Conservation (phyloP, 2,888 invertebrate species). For the Chesias legatella region DNA sequence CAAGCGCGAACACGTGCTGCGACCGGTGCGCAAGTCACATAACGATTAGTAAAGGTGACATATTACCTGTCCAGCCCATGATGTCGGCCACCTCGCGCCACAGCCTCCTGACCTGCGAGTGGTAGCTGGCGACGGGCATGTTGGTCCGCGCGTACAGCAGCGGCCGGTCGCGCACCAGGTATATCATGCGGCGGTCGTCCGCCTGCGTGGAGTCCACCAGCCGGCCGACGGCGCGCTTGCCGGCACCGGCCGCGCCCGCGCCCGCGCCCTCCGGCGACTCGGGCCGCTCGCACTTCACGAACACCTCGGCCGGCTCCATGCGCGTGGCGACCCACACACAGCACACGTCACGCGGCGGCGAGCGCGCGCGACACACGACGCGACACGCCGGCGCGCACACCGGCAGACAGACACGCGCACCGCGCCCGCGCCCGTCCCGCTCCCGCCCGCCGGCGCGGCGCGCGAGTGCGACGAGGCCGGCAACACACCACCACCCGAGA, state of each 20-base stretch:
- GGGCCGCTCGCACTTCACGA: slow-evolving; percentile 12
- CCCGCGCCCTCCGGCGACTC: slow-evolving; percentile 4
- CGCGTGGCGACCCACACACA: slow-evolving; percentile 1
- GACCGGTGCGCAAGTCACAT: no score
- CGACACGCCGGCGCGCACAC: slow-evolving; percentile 59
- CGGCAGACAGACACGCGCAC: slow-evolving; percentile 72
- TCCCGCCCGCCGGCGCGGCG: slow-evolving; percentile 31
- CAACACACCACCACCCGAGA: slow-evolving; percentile 37
- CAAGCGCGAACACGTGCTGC: no score
- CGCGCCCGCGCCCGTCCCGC: slow-evolving; percentile 42
- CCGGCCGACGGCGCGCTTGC: slow-evolving; percentile 48
- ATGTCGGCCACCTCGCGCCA: slow-evolving; percentile 64
- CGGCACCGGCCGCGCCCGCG: slow-evolving; percentile 5
- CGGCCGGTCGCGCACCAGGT: slow-evolving; percentile 60
- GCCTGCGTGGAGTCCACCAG: slow-evolving; percentile 66
- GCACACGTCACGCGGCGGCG: slow-evolving; percentile 27
- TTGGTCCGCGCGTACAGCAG: slow-evolving; percentile 69
- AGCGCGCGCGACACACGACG: slow-evolving; percentile 27
- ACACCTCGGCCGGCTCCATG: slow-evolving; percentile 13
- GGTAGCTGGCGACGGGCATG: slow-evolving; percentile 72
- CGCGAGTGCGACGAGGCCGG: slow-evolving; percentile 31
- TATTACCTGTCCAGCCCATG: slow-evolving; percentile 70
- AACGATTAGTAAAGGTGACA: no score
- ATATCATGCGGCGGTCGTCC: slow-evolving; percentile 67
- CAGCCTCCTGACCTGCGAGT: slow-evolving; percentile 60